Base-by-base conservation (phyloP, 2,888 invertebrate species). In the Gerris lacustris region DNA sequence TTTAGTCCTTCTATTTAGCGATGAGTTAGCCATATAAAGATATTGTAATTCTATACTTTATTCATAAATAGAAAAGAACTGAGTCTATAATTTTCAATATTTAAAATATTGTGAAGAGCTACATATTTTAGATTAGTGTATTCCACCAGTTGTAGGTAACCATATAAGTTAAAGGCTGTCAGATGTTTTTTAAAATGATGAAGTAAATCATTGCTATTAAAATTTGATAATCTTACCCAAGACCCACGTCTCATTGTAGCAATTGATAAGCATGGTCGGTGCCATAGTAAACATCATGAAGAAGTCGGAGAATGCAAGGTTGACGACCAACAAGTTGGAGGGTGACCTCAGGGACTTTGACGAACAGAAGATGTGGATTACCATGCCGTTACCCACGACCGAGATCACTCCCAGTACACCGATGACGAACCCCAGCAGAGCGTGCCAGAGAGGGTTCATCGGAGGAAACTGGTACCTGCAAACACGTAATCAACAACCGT, bases 301-400 rank as follows among this genome's bases (percentile, higher is more conserved):
- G 79, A 94, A 91, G 79, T 94, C 94, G 70, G 93, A 92, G 80
- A 96, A 88, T 63, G 95, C 95, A 78, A 96, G 84, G 82, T 96
- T 96, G 73, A 95, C 88, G 73, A 96, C 90, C 76, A 95, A 84
- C 77, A 96, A 84, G 81, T 96, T 96, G 75, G 95, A 93, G 66
- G 95, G 95, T 62, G 94, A 94, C 77, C 92, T 87, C 72, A 95
- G 84, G 69, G 82, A 80, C 83, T 90, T 90, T 70, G 90, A 90
- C 68, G 86, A 82, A 74, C 85, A 82, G 81, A 91, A 91, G 77
- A 91, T 89, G 81, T 87, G 90, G 75, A 90, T 82, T 64, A 82
- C 78, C 81, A 85, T 87, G 76, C 88, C 88, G 78, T 90, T 90
- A 76, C 90, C 90, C 73, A 83, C 78, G 73, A 89, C 81, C 63